Evolutionary conservation across 2,797 vertebrate genomes (phyloP), one percentile per base, ranked within the genome.

Genomic region (Alca torda): DNA sequence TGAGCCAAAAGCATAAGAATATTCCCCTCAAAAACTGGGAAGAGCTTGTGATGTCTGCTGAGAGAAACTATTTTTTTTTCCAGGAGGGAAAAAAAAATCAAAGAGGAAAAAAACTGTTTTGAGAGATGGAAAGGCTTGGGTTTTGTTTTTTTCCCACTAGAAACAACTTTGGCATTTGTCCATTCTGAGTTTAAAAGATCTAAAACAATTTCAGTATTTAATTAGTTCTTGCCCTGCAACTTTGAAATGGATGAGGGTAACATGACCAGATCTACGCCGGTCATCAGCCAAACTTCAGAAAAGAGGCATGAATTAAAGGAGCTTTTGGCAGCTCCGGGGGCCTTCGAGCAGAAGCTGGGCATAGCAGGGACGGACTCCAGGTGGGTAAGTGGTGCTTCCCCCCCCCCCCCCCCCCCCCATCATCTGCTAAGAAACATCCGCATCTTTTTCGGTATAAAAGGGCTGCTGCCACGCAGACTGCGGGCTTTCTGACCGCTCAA

Each of bases 401-500:
- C 39, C 11, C 14, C 39, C 39, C 39, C 39, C 39, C 11, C 14
- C 41, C 39, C 39, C 39, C 3, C 1, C 1, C 48, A 46, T 13
- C 50, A 2, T 3, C 63, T 48, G 50, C 53, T 33, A 10, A 39
- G 16, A 35, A 39, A 37, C 1, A 4, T 30, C 61, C 2, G 6
- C 31, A 3, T 1, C 16, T 39, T 25, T 4, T 16, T 10, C 1
- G 23, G 9, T 6, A 11, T 3, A 10, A n/a, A 15, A 31, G 20
- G 17, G 19, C 19, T 2, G 15, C 69, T 37, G 37, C n/a, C 20
- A 0, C 1, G 12, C 39, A 26, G 30, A 1, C 16, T 2, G 0
- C 1, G 16, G 51, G 17, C 16, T 1, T 4, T 4, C 50, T 0
- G 17, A 4, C 11, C 4, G 50, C 37, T 7, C 46, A 0, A 23